phyloP scores from a whole-genome alignment of 1,140 invertebrate species.

The Monomorium pharaonis region DNA sequence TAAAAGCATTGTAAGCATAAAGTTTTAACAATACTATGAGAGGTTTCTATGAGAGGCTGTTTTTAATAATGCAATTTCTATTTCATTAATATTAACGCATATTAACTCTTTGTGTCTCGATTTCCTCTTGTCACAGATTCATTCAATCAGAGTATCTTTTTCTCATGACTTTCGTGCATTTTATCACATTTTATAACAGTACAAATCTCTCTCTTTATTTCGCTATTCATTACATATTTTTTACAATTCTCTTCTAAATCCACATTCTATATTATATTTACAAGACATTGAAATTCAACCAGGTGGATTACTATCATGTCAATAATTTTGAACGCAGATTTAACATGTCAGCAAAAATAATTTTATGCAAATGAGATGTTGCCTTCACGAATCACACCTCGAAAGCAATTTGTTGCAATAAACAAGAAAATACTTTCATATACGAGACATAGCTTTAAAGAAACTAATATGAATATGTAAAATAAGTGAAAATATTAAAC shows the following conservation, averaged over 20 bases:
- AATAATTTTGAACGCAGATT: constrained; percentile 29
- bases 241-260: not conserved
- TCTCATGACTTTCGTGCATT: not conserved
- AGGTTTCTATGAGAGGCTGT: not conserved
- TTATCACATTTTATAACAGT: not conserved
- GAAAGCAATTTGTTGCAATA: not conserved
- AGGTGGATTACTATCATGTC: not conserved
- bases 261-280: not conserved
- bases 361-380: not conserved
- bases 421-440: not conserved
- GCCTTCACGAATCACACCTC: not conserved
- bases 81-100: not conserved
- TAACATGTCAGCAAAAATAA: not conserved
- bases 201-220: constrained; percentile 9
- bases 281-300: not conserved
- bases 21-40: not conserved
- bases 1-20: not conserved
- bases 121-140: not conserved
- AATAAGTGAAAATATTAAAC: too few species aligned
- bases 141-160: constrained; percentile 6
- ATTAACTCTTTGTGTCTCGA: not conserved
- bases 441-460: not conserved
- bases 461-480: too few species aligned
- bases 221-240: not conserved
- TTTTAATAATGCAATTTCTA: not conserved